Percentiles rank a stretch among this genome's conserved stretches.
Conservation (phyloP, 2,888 invertebrate species). For the Chalcosyrphus nemorum region DNA sequence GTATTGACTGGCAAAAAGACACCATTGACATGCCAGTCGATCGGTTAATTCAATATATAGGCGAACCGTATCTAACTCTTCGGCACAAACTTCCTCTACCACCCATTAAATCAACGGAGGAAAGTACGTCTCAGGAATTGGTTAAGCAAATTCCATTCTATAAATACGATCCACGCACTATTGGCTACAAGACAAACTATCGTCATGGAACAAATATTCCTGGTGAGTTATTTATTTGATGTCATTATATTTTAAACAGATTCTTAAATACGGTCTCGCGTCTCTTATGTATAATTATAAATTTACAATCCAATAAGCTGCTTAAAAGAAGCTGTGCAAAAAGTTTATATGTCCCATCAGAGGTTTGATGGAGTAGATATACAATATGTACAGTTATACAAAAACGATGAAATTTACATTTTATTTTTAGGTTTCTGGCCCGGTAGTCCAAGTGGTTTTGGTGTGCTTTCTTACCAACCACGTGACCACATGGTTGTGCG, state of each 20-base stretch:
- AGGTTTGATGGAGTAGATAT: no score
- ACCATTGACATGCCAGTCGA: conserved; percentile 84
- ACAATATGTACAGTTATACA: no score
- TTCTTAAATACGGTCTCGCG: no score
- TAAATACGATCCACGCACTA: conserved; percentile 84
- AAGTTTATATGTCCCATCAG: no score
- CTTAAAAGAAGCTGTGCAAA: no score
- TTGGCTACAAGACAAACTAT: conserved; percentile 84
- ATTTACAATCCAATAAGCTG: no score
- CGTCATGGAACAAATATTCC: conserved; percentile 89
- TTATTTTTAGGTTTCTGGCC: conserved; percentile 90
- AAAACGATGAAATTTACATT: no score
- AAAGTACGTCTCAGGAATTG: conserved; percentile 83
- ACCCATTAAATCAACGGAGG: conserved; percentile 84
- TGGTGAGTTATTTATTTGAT: conserved; percentile 82
- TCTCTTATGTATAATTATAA: no score
- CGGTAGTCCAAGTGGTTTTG: conserved; percentile 90
- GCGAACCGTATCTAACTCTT: conserved; percentile 86
- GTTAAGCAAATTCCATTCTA: conserved; percentile 83
- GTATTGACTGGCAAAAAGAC: conserved; percentile 81
- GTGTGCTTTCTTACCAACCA: conserved; percentile 88
- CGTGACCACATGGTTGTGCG: conserved; percentile 85
- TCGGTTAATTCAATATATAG: conserved; percentile 87
- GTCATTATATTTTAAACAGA: not conserved
- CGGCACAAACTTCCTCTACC: conserved; percentile 87